Conservation (phyloP, 2,113 vertebrate species). For the Chelonoidis abingdonii region DNA sequence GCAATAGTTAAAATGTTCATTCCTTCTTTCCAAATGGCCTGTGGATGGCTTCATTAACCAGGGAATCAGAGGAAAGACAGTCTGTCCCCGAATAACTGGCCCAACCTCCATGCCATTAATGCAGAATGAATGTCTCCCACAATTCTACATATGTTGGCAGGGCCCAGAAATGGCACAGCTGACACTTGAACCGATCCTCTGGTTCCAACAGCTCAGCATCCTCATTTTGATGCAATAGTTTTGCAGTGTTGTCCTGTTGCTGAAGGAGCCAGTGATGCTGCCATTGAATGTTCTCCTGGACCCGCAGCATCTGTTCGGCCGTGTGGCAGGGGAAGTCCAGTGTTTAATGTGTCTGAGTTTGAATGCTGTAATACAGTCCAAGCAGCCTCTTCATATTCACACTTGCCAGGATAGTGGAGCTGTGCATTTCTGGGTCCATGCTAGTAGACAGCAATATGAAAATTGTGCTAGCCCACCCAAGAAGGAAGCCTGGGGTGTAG, state of each 20-base stretch:
- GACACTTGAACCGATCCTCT: not conserved
- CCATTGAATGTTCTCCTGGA: not conserved
- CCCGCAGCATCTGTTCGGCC: not conserved
- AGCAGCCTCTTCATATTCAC: too few relatives aligned
- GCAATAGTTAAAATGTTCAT: too few relatives aligned
- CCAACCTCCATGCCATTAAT: too few relatives aligned
- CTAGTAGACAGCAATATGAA: not conserved
- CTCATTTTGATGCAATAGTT: not conserved
- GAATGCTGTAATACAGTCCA: too few relatives aligned
- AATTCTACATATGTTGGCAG: not conserved
- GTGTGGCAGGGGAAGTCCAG: not conserved
- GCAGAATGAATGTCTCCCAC: too few relatives aligned
- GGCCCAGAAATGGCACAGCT: not conserved
- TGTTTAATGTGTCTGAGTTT: not conserved
- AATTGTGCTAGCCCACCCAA: not conserved
- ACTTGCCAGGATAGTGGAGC: too few relatives aligned
- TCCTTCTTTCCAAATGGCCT: too few relatives aligned
- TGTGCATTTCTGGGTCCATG: not conserved
- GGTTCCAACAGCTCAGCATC: not conserved
- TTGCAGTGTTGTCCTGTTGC: not conserved
- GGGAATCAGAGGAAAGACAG: too few relatives aligned
- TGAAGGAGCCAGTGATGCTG: not conserved
- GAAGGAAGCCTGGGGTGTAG: not conserved
- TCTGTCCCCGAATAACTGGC: too few relatives aligned
- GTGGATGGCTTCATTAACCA: too few relatives aligned